A percentile compares a stretch with the other conserved stretches of the same genome.
These are phyloP conservation scores for Isaurus tuberculatus DNA, from an alignment of 92 coral and sea anemone genomes.

Conservation along the genomic window DNA sequence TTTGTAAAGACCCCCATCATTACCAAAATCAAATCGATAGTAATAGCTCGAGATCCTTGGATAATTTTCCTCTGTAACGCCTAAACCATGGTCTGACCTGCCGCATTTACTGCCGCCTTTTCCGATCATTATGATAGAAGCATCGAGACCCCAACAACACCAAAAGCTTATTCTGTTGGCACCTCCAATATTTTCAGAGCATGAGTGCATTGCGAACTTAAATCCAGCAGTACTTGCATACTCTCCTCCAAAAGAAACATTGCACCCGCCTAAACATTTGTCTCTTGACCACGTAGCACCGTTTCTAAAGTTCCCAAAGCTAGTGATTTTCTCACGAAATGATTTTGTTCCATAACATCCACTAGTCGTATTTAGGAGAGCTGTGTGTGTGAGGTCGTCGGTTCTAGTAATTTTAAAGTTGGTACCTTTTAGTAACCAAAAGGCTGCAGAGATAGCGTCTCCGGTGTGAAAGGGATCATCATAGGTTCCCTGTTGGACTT, in stretches of 20 bases:
- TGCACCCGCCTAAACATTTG: constrained; percentile 14
- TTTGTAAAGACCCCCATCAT: not conserved
- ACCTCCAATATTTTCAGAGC: not conserved
- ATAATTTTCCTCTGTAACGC: constrained; percentile 4
- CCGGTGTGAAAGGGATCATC: constrained; percentile 20
- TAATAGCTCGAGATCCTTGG: not conserved
- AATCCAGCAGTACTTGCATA: constrained; percentile 32
- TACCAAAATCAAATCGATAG: not conserved
- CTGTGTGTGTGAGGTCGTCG: constrained; percentile 33
- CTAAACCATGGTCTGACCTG: constrained; percentile 38
- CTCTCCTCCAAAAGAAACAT: constrained; percentile 23
- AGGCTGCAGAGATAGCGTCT: constrained; percentile 42
- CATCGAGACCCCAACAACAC: constrained; percentile 1
- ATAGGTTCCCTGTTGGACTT: not conserved
- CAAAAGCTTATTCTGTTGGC: not conserved
- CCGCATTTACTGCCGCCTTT: constrained; percentile 21
- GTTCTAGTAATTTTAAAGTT: constrained; percentile 45
- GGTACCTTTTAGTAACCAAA: constrained; percentile 28
- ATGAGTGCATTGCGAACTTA: not conserved
- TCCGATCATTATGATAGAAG: constrained; percentile 12
- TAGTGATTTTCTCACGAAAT: constrained; percentile 21
- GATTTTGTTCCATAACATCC: constrained; percentile 25
- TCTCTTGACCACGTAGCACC: constrained; percentile 11
- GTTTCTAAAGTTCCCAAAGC: constrained; percentile 45
- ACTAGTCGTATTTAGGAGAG: constrained; percentile 35